Evolutionary conservation across 1,140 invertebrate species (phyloP), one percentile per base, ranked within the genome.

Genomic region (Drosophila burlai): DNA sequence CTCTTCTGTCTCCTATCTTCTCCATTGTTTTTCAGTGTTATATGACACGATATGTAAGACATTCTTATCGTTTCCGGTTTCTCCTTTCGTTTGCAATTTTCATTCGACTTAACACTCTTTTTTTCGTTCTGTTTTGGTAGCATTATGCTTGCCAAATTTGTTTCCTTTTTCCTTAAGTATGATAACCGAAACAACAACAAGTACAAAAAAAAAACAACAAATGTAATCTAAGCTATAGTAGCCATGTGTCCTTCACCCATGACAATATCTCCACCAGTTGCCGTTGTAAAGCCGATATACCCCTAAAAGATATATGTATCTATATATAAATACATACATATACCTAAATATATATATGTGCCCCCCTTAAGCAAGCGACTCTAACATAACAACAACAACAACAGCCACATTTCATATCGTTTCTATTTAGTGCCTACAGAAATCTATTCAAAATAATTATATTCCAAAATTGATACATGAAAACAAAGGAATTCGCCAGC

Each of bases 351-450:
- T 18, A 43, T 43, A n/a, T 18, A 72, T 18, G 47, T 36, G 63
- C 61, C 49, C 42, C 26, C 40, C 43, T 55, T 65, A 78, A 58
- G 74, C 55, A 64, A 73, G 50, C 68, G 69, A 87, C 66, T 83
- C 80, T 80, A 73, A 87, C 77, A 87, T 69, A 86, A 82, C 79
- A 80, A 80, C 79, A 80, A 80, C 83, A 87, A 87, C 83, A 87
- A 87, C 84, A 87, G 87, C 80, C 83, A 89, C 84, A 89, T 89
- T 89, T 89, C 84, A 89, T 89, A 89, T 83, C 84, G 84, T 89
- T 89, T 89, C 84, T 74, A 74, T 62, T 67, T 71, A 72, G 59
- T 58, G 59, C 36, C n/a, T 57, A 68, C 42, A 49, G 62, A 81
- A 68, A 60, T 40, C 36, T 57, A 57, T 57, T 36, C 45, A 57